These are phyloP conservation scores for Bradypus variegatus DNA, from an alignment of 2,797 vertebrate species.

Conservation along the genomic window DNA sequence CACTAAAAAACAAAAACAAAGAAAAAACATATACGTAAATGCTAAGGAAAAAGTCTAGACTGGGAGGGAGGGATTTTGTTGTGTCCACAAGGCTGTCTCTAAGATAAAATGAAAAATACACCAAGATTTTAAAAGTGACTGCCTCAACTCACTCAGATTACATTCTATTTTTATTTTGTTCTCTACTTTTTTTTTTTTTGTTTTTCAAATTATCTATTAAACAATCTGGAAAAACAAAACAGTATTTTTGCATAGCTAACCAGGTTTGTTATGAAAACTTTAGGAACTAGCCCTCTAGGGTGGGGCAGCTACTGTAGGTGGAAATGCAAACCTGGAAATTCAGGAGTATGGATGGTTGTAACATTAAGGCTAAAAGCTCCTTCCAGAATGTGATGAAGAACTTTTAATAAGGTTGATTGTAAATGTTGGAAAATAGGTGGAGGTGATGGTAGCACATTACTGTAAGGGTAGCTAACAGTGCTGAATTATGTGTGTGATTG, in stretches of 20 bases:
- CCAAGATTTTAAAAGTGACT: not conserved
- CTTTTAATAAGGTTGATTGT: no score
- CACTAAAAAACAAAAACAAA: not conserved
- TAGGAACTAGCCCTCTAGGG: not conserved
- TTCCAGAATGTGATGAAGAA: not conserved
- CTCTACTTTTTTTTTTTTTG: not conserved
- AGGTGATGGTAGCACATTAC: no score
- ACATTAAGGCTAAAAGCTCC: not conserved
- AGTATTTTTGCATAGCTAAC: not conserved
- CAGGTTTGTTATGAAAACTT: not conserved
- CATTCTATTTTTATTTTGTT: not conserved
- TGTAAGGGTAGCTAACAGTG: no score
- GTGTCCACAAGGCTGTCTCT: not conserved
- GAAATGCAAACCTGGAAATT: not conserved
- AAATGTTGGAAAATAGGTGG: no score
- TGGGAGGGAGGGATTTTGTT: not conserved
- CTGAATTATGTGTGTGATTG: no score
- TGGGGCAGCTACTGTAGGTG: not conserved
- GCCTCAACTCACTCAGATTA: not conserved
- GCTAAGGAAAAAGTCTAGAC: not conserved
- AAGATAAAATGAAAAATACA: not conserved
- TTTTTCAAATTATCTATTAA: not conserved
- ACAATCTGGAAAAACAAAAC: not conserved
- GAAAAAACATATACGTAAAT: not conserved
- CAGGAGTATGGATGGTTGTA: not conserved